Percentiles rank a stretch among this genome's conserved stretches.
Conservation (phyloP, 2,113 vertebrate species). For the Danio rerio region GRCz12tu NC_133179.1:13263501-13264000, state of each 20-base stretch:
- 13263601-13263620: constrained; percentile 63
- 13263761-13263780: constrained; percentile 14
- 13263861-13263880: neutral
- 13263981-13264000: too few species aligned
- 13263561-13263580: constrained; percentile 57
- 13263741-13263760: constrained; percentile 58
- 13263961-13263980: too few species aligned
- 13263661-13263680: constrained; percentile 60
- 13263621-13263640: constrained; percentile 62
- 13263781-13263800: constrained; percentile 37
- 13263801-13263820: constrained; percentile 2
- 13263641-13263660: constrained; percentile 57
- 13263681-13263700: constrained; percentile 45
- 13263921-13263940: too few species aligned
- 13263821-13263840: neutral
- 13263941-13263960: too few species aligned
- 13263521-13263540: constrained; percentile 58
- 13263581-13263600: constrained; percentile 57
- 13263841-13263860: neutral
- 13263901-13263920: constrained; percentile 8
- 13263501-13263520: constrained; percentile 53
- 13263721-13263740: constrained; percentile 68
- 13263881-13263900: neutral
- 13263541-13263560: constrained; percentile 54
- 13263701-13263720: constrained; percentile 69